These are phyloP conservation scores for Caenorhabditis wallacei DNA, from an alignment of 2,888 invertebrate species.

Conservation along the genomic window DNA sequence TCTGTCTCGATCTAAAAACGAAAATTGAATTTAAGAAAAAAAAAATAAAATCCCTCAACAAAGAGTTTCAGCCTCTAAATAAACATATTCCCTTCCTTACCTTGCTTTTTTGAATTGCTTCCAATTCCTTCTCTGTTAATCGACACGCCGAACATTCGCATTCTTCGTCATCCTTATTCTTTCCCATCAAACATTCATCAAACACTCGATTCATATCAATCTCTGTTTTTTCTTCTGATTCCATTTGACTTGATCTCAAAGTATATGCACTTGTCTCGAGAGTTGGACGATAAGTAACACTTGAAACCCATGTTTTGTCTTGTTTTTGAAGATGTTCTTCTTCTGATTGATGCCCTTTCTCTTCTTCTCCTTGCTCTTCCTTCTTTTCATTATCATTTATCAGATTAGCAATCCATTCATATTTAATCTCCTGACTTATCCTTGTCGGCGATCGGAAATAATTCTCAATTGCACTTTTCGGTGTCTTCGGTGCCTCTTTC, in stretches of 20 bases:
- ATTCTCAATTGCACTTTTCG: constrained; percentile 20
- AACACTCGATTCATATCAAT: constrained; percentile 51
- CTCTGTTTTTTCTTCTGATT: constrained; percentile 4
- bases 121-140: constrained; percentile 52
- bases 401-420: constrained; percentile 63
- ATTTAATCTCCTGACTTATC: constrained; percentile 56
- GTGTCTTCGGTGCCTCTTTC: constrained; percentile 50
- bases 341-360: constrained; percentile 40
- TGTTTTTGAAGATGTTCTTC: constrained; percentile 39
- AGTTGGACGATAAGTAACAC: constrained; percentile 54
- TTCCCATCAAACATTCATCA: constrained; percentile 35
- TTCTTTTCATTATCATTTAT: constrained; percentile 1
- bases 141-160: constrained; percentile 63
- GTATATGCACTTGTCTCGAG: constrained; percentile 46
- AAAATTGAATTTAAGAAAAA: background rate
- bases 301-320: constrained; percentile 55
- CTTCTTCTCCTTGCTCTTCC: constrained; percentile 18
- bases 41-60: background rate
- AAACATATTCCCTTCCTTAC: background rate
- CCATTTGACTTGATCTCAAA: constrained; percentile 26
- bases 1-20: constrained; percentile 39
- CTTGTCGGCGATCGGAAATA: constrained; percentile 55
- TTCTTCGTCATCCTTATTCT: constrained; percentile 46
- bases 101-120: constrained; percentile 35
- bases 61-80: background rate